A percentile compares a stretch with the other conserved stretches of the same genome.
These are phyloP conservation scores for Lamprotornis superbus DNA, from an alignment of 2,113 vertebrate species.

Conservation along the genomic window DNA sequence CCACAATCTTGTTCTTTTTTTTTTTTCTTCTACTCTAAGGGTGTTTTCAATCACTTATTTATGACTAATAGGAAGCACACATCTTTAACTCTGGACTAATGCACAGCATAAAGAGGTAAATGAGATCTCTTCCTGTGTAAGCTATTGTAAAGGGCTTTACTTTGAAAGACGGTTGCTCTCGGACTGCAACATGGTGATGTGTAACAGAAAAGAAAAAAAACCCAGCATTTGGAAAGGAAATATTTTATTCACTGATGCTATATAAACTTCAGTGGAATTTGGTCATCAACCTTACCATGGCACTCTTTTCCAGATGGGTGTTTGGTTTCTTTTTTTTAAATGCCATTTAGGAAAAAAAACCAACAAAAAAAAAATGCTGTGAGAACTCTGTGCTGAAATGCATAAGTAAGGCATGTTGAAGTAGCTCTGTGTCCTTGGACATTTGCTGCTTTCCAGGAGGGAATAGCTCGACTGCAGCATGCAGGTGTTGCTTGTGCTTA, in stretches of 20 bases:
- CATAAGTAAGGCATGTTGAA: not conserved
- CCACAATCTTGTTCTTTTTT: not conserved
- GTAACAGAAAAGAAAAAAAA: not conserved
- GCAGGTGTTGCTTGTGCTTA: not conserved
- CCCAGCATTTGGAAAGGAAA: not conserved
- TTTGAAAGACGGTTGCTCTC: not conserved
- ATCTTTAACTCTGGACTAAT: not conserved
- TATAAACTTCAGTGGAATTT: not conserved
- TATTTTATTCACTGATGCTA: not conserved
- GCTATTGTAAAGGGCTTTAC: not conserved
- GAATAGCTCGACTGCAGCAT: not conserved
- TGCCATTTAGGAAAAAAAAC: not conserved
- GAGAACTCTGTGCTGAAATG: not conserved
- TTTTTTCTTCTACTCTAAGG: not conserved
- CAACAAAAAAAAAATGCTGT: not conserved
- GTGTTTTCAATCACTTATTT: not conserved
- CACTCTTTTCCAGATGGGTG: not conserved
- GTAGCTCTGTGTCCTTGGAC: not conserved
- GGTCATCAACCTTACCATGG: not conserved
- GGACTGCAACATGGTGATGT: not conserved
- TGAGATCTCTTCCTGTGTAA: not conserved
- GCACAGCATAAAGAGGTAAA: not conserved
- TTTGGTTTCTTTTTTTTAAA: not conserved
- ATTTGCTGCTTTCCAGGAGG: not conserved
- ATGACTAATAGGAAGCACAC: not conserved